Base-by-base conservation (phyloP, 1,140 invertebrate genomes). In the Globodera rostochiensis region DNA sequence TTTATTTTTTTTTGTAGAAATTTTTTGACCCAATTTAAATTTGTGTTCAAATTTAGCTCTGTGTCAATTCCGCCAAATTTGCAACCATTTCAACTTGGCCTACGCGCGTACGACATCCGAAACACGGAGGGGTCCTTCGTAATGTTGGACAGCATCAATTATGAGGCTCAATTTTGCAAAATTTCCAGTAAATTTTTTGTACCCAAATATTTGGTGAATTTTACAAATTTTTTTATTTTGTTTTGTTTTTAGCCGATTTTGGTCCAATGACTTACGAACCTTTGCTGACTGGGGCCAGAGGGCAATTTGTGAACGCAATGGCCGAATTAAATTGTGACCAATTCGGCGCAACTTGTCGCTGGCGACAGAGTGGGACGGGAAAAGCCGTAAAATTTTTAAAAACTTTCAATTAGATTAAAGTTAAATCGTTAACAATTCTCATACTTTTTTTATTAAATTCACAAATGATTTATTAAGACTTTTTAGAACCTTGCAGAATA, bases 141-240 rank as follows among this genome's bases (percentile, higher is more conserved):
- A 4, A 90, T 88, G 85, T 45, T 88, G 21, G 87, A 88, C 74
- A 88, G 90, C 77, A 90, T 88, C 73, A 69, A 86, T 57, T 88
- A 88, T 76, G 84, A 84, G 49, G 87, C 87, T 45, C 71, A 82
- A 67, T 80, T 88, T 46, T 88, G 87, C 79, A 90, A 88, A 82
- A 82, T 88, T 66, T 82, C 85, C 60, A 85, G 87, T 88, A 73
- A 79, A 80, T 74, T 57, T 80, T 73, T 7, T 50, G 25, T 3
- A 69, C n/a, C 49, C 15, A 83, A 25, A 6, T 36, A 69, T 66
- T 78, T 21, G 7, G 45, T 79, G 2, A 36, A 36, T 36, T 36
- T 36, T 36, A 36, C 36, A 36, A 36, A 36, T n/a, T n/a, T 36
- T 36, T 36, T 36, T 36, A 25, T 25, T 0, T 36, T 36, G 36